Evolutionary conservation across 2,797 vertebrate species (phyloP).

Genomic region (Masticophis lateralis): DNA sequence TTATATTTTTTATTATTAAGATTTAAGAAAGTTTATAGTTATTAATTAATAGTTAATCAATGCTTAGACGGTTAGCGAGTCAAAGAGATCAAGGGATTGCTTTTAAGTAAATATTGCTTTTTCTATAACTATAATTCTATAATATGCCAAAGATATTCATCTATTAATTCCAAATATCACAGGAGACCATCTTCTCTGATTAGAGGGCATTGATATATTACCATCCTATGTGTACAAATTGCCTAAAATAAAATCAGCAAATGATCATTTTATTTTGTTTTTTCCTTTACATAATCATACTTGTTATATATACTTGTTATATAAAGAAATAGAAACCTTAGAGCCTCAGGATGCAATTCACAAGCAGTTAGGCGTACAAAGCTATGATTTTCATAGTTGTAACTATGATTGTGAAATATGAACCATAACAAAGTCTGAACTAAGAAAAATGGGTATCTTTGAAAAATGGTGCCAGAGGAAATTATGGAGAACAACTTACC

Average conservation of each 20-base stretch:
- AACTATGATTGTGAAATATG: neutral
- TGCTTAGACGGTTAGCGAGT: neutral
- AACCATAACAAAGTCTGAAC: neutral
- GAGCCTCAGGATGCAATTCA: conserved; percentile 11
- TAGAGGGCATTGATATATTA: neutral
- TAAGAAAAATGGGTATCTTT: neutral
- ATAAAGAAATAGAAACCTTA: conserved; percentile 3
- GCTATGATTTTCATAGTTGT: neutral
- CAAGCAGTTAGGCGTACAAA: neutral
- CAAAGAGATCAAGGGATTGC: conserved; percentile 1
- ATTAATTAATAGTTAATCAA: conserved; percentile 27
- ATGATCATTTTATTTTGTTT: neutral
- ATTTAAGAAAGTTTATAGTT: neutral
- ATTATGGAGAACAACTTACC: neutral
- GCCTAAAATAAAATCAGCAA: neutral
- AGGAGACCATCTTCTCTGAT: neutral
- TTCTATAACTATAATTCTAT: conserved; percentile 16
- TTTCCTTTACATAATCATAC: neutral
- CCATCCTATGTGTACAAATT: neutral
- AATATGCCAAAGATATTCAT: neutral
- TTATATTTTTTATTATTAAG: conserved; percentile 20
- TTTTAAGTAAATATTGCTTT: conserved; percentile 13
- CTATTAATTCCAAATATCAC: conserved; percentile 7
- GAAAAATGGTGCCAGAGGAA: neutral
- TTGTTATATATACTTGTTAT: neutral